Evolutionary conservation across 2,888 invertebrate genomes (phyloP).

Genomic region (Saturnia japonica): DNA sequence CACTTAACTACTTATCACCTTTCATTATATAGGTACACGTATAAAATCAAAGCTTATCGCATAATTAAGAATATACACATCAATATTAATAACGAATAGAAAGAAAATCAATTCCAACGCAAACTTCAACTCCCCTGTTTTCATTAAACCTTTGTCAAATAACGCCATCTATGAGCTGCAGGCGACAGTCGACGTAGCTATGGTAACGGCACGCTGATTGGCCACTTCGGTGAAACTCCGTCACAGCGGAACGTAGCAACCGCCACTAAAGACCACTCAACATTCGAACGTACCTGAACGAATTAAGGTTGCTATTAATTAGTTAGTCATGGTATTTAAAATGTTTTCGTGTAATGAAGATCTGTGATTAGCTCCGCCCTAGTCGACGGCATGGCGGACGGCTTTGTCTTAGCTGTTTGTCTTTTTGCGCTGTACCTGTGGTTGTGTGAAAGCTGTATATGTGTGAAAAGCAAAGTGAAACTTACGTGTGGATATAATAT

Average conservation of each 20-base stretch:
- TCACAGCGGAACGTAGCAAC: conserved; percentile 51
- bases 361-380: conserved; percentile 76
- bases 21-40: no score
- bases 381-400: conserved; percentile 73
- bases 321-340: conserved; percentile 33
- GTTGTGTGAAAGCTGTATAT: conserved; percentile 39
- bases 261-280: conserved; percentile 44
- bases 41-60: no score
- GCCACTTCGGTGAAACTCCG: conserved; percentile 58
- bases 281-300: conserved; percentile 49
- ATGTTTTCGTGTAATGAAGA: conserved; percentile 36
- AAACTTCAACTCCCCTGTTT: conserved; percentile 11
- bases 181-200: conserved; percentile 56
- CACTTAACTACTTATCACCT: no score
- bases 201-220: conserved; percentile 75
- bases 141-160: conserved; percentile 16
- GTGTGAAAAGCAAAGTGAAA: not conserved
- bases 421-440: conserved; percentile 64
- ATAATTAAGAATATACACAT: not conserved
- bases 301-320: conserved; percentile 52
- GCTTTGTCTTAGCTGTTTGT: conserved; percentile 54
- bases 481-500: not conserved
- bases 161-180: conserved; percentile 66
- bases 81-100: not conserved
- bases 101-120: conserved; percentile 21